Percentiles rank a stretch among this genome's conserved stretches.
These are phyloP conservation scores for Petrocephalus microphthalmus DNA, from an alignment of 2,113 vertebrate species.

Conservation along the genomic window DNA sequence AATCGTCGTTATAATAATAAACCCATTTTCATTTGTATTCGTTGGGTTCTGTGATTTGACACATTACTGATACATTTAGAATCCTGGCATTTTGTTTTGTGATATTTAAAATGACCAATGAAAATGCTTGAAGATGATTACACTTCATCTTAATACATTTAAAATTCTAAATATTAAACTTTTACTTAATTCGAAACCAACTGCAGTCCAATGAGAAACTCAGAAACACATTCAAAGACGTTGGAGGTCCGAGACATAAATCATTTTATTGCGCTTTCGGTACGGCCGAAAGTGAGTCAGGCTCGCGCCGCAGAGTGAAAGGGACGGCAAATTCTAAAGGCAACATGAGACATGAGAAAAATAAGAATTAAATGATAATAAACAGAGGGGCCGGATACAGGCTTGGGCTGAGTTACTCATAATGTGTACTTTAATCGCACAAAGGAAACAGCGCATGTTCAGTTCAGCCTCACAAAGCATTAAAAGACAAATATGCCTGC, in stretches of 20 bases:
- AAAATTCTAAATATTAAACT: not conserved
- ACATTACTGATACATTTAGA: not conserved
- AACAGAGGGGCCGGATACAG: not conserved
- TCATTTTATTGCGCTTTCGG: not conserved
- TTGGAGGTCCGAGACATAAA: not conserved
- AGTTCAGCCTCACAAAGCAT: conserved; percentile 10
- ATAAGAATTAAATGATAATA: not conserved
- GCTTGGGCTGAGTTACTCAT: not conserved
- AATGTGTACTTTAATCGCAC: conserved; percentile 22
- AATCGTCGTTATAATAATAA: not conserved
- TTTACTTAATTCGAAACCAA: not conserved
- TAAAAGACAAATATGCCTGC: not conserved
- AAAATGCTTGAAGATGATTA: not conserved
- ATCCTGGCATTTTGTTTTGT: not conserved
- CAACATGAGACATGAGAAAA: not conserved
- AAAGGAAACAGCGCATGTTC: not conserved
- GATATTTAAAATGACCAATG: not conserved
- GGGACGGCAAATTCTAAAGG: not conserved
- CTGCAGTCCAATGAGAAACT: not conserved
- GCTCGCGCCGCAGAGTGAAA: not conserved
- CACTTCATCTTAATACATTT: not conserved
- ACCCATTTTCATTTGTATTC: not conserved
- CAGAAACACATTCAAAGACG: not conserved
- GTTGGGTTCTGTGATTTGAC: not conserved
- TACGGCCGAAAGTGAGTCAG: not conserved